Base-by-base conservation (phyloP, 37 sponge, comb jelly and placozoan genomes). In the Beroe forskalii region DNA sequence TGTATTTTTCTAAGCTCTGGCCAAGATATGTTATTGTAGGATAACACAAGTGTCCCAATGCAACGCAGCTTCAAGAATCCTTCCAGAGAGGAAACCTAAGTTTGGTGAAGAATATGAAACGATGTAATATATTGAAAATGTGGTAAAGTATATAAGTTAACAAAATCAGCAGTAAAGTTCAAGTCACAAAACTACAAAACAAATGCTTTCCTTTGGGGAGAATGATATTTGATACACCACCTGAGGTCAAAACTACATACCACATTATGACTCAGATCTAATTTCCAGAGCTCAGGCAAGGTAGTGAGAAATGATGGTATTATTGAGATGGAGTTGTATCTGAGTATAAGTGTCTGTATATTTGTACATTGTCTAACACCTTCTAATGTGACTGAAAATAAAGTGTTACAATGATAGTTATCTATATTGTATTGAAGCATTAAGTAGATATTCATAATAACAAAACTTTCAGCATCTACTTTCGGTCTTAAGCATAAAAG, bases 11-110 rank as follows among this genome's bases (percentile, higher is more conserved):
- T 25, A 0, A 94, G 80, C 90, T 93, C 93, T 23, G 76, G 37
- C 94, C 94, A 94, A 3, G 91, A 91, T 76, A 94, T 37, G 41
- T 91, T 62, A 27, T 94, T 94, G 89, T 67, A 60, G 28, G 75
- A 60, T 8, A 94, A 37, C 17, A 61, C 37, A 23, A 94, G 91
- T 0, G 90, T 48, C 0, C 94, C 94, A 24, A 94, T 80, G 42
- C 86, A 80, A 4, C 86, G 1, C 55, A 80, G 38, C 42, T 80
- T 80, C 4, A 80, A 25, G 20, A 80, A 44, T 44, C 86, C 86
- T 37, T 80, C 86, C 17, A 80, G 55, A 28, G 86, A 80, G n/a
- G 38, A 80, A 14, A 80, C 55, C 86, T 80, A 25, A n/a, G n/a
- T n/a, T n/a, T n/a, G n/a, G 35, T 22, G 25, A 63, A 63, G 66